Conservation (phyloP, 2,797 vertebrate species). For the Propithecus deckenii region DNA sequence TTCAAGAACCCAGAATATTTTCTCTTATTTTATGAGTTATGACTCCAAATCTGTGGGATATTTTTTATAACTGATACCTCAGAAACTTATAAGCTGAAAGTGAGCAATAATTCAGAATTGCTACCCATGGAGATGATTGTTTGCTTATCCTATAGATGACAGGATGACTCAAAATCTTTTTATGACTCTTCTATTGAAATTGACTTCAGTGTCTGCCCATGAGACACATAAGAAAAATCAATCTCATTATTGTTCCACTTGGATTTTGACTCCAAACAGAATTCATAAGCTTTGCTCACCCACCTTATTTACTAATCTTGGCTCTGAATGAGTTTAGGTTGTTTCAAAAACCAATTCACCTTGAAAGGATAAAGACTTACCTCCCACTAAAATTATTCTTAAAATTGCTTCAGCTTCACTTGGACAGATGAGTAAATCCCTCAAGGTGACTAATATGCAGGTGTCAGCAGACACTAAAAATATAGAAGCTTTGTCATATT, state of each 20-base stretch:
- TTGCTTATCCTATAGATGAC: background rate
- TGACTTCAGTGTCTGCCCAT: background rate
- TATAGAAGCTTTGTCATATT: background rate
- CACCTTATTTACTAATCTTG: constrained; percentile 32
- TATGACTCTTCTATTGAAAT: background rate
- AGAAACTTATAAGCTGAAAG: background rate
- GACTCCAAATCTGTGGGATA: background rate
- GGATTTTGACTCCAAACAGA: background rate
- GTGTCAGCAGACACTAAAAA: constrained; percentile 41
- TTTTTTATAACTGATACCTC: background rate
- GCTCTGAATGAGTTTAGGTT: background rate
- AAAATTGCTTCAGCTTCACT: constrained; percentile 17
- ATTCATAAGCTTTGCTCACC: background rate
- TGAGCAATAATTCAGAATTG: background rate
- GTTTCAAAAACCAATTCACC: constrained; percentile 28
- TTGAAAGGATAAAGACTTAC: constrained; percentile 20
- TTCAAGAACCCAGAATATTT: background rate
- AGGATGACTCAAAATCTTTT: constrained; percentile 28
- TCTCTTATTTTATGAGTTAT: background rate
- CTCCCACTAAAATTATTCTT: background rate
- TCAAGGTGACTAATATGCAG: constrained; percentile 44
- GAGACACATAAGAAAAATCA: background rate
- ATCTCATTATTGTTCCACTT: constrained; percentile 14
- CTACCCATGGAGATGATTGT: background rate
- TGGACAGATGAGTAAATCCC: constrained; percentile 35